Evolutionary conservation across 2,113 vertebrate genomes (phyloP).

Genomic region (Etheostoma cragini): DNA sequence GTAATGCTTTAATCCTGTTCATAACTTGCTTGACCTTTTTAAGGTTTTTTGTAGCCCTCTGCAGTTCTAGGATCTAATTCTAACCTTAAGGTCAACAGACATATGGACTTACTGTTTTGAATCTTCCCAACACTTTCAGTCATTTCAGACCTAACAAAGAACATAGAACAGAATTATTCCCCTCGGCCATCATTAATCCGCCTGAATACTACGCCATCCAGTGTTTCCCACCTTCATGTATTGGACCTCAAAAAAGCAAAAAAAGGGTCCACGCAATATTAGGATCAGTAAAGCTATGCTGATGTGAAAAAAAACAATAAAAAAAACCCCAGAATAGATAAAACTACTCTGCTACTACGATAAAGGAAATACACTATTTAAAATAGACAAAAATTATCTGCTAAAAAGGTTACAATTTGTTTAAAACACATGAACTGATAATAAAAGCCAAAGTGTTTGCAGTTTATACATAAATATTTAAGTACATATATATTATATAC

Average conservation of each 20-base stretch:
- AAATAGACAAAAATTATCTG: too few species aligned
- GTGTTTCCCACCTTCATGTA: neutral
- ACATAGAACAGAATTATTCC: neutral
- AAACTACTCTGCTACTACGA: neutral
- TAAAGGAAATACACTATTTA: too few species aligned
- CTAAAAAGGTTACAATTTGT: too few species aligned
- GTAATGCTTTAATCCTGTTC: neutral
- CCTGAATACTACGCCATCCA: neutral
- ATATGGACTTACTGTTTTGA: neutral
- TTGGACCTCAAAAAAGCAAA: neutral
- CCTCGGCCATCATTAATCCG: neutral
- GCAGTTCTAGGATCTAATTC: neutral
- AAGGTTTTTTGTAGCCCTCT: neutral
- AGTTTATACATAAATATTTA: too few species aligned
- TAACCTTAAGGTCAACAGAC: neutral
- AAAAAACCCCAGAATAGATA: neutral
- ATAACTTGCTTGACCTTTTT: neutral
- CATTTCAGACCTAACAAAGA: neutral
- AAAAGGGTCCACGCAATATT: neutral
- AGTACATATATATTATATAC: too few species aligned
- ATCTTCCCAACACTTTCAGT: neutral
- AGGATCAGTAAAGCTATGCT: slow-evolving; percentile 1
- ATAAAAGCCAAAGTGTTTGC: too few species aligned
- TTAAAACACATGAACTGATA: too few species aligned
- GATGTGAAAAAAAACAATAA: neutral